Percentiles rank a stretch among this genome's conserved stretches.
Evolutionary conservation across 1,140 invertebrate genomes (phyloP).

Genomic region (Eulimnadia texana): DNA sequence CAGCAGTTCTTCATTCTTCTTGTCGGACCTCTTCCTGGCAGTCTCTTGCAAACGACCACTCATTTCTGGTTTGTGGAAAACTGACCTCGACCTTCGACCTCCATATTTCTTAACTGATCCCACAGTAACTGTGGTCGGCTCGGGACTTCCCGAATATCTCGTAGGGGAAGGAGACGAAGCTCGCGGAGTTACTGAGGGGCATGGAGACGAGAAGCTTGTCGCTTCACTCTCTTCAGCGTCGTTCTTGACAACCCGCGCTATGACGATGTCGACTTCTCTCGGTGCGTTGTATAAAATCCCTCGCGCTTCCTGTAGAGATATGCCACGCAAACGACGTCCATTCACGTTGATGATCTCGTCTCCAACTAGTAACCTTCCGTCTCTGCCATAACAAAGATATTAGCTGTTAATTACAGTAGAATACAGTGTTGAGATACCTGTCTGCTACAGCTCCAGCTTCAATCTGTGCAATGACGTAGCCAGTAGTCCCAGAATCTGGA

Average conservation of each 20-base stretch:
- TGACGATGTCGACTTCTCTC: slow-evolving; percentile 56
- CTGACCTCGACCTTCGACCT: slow-evolving; percentile 2
- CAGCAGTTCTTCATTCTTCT: background rate
- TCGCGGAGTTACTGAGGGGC: background rate
- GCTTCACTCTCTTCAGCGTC: background rate
- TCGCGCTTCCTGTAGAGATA: slow-evolving; percentile 59
- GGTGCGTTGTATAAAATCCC: slow-evolving; percentile 43
- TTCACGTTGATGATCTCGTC: slow-evolving; percentile 80
- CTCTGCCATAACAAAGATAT: too few species aligned
- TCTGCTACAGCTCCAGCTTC: slow-evolving; percentile 60
- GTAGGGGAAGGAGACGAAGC: background rate
- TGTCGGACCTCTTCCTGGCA: too few species aligned
- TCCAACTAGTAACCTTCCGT: slow-evolving; percentile 58
- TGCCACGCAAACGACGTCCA: slow-evolving; percentile 55
- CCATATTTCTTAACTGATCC: too few species aligned
- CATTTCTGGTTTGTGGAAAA: background rate
- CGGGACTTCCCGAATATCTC: background rate
- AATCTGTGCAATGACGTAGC: slow-evolving; percentile 69
- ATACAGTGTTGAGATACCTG: slow-evolving; percentile 49
- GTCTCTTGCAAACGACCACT: background rate
- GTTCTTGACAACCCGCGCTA: slow-evolving; percentile 27
- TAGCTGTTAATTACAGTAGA: too few species aligned
- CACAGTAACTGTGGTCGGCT: background rate
- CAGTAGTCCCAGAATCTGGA: slow-evolving; percentile 44
- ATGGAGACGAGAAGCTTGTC: background rate